Conservation (phyloP, 1,140 invertebrate genomes). For the Trichomalopsis sarcophagae region DNA sequence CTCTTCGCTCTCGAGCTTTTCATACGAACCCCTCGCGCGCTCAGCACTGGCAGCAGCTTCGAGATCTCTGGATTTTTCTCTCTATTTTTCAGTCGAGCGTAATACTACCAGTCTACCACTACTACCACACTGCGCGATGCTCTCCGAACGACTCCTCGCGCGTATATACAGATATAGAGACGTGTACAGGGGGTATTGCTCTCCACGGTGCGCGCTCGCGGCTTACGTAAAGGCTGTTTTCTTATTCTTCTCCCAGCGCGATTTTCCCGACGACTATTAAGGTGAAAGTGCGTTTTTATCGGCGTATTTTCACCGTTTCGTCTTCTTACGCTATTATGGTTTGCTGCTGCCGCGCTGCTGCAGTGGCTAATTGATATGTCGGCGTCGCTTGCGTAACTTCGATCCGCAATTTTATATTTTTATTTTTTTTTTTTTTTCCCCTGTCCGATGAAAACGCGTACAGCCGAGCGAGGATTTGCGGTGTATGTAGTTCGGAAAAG, state of each 20-base stretch:
- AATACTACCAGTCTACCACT: not conserved
- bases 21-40: not conserved
- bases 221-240: not conserved
- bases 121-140: no score
- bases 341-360: not conserved
- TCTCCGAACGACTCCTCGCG: not conserved
- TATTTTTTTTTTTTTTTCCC: not conserved
- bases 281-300: conserved; percentile 3
- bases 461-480: not conserved
- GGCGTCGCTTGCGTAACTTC: not conserved
- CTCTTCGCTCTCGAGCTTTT: conserved; percentile 9
- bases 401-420: not conserved
- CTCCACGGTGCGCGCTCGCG: not conserved
- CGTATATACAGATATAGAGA: not conserved
- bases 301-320: not conserved
- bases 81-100: not conserved
- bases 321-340: conserved; percentile 4
- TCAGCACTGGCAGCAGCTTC: not conserved
- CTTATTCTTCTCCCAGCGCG: not conserved
- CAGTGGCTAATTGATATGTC: not conserved
- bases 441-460: not conserved
- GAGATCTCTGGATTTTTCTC: not conserved
- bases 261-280: conserved; percentile 3
- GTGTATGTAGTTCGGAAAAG: not conserved
- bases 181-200: not conserved